Conservation (phyloP, 2,888 invertebrate genomes). For the Dynastes tityus region DNA sequence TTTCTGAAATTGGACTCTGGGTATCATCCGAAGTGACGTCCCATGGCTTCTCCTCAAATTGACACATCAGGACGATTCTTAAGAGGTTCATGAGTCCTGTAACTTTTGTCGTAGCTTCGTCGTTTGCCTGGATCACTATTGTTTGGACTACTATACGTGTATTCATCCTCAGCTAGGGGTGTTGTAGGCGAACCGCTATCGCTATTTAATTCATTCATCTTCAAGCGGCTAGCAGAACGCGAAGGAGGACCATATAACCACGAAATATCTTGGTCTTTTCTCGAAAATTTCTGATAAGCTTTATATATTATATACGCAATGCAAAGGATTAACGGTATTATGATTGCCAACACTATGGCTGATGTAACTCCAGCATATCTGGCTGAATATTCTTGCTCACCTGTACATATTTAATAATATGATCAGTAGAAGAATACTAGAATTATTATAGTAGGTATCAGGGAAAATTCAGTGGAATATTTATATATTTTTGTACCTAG, state of each 20-base stretch:
- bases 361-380: conserved; percentile 84
- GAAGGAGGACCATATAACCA: conserved; percentile 65
- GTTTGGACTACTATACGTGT: conserved; percentile 61
- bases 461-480: too few relatives aligned
- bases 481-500: too few relatives aligned
- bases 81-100: conserved; percentile 89
- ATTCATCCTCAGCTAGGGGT: conserved; percentile 59
- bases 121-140: conserved; percentile 71
- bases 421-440: neutral
- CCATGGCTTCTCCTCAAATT: conserved; percentile 88
- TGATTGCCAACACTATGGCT: conserved; percentile 83
- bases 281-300: conserved; percentile 72
- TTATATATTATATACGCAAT: conserved; percentile 76
- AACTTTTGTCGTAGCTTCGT: conserved; percentile 85
- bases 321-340: conserved; percentile 82
- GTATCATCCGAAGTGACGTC: conserved; percentile 74
- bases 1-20: conserved; percentile 48
- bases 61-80: conserved; percentile 80
- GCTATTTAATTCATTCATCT: conserved; percentile 57
- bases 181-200: conserved; percentile 54
- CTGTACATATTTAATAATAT: conserved; percentile 69
- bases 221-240: conserved; percentile 57
- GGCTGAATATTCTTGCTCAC: conserved; percentile 85
- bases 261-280: conserved; percentile 59
- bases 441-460: conserved; percentile 9